phyloP scores from a whole-genome alignment of 2,113 vertebrate species.

The Meriones unguiculatus region DNA sequence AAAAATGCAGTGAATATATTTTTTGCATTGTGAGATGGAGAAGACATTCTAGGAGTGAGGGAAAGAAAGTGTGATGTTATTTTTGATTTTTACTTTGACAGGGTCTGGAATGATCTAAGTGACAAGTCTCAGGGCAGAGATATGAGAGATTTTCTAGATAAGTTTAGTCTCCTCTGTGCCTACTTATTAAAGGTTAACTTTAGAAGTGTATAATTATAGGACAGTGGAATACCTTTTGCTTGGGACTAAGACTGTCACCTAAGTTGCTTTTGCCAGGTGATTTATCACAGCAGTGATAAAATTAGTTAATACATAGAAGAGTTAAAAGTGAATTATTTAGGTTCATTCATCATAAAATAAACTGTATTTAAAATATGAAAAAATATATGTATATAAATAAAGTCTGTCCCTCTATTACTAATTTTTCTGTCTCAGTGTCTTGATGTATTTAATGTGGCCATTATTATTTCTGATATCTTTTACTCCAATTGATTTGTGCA shows the following conservation, averaged over 20 bases:
- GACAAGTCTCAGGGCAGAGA: accelerated
- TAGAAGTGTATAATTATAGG: background rate
- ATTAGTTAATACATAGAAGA: background rate
- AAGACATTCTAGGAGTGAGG: background rate
- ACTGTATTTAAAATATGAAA: background rate
- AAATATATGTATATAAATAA: background rate
- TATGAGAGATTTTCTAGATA: background rate
- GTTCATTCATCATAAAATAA: background rate
- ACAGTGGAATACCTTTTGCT: background rate
- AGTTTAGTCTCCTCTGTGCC: background rate
- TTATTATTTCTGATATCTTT: background rate
- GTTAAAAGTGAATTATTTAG: slow-evolving; percentile 23
- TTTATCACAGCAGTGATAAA: background rate
- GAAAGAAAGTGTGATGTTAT: background rate
- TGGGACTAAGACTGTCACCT: background rate
- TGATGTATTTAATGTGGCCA: background rate
- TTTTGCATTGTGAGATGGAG: background rate
- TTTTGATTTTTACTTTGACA: background rate
- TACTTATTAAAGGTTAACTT: background rate
- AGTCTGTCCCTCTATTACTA: background rate
- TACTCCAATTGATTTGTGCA: background rate
- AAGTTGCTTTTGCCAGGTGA: background rate
- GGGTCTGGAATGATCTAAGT: background rate
- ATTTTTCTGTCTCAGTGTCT: background rate
- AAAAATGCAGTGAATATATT: background rate